phyloP scores from a whole-genome alignment of 1,140 invertebrate genomes.

The Scaptomyza montana region DNA sequence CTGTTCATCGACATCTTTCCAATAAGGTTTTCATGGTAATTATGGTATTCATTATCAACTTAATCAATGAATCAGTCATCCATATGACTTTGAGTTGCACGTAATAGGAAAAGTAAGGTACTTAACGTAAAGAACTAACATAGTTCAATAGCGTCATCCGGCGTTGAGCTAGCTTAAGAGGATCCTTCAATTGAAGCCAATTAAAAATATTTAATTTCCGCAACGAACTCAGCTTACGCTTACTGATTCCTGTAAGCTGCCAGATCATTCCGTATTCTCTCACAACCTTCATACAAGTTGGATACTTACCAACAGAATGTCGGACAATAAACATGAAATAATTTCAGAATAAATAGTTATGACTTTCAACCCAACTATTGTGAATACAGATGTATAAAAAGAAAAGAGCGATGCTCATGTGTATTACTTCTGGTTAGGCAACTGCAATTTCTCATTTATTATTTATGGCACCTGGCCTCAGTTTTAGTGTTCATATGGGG shows the following conservation, averaged over 20 bases:
- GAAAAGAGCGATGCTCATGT: conserved; percentile 12
- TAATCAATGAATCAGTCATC: neutral
- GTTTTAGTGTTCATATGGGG: conserved; percentile 62
- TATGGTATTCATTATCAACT: neutral
- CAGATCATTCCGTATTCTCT: neutral
- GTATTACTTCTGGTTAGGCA: conserved; percentile 25
- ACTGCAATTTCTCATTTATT: conserved; percentile 73
- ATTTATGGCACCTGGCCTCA: conserved; percentile 70
- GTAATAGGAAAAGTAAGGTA: no score
- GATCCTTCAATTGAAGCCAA: neutral
- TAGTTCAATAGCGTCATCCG: neutral
- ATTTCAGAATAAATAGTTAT: conserved; percentile 13
- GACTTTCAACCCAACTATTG: conserved; percentile 2
- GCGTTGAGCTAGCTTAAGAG: neutral
- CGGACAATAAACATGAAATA: neutral
- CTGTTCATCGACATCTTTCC: neutral
- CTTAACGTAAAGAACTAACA: neutral
- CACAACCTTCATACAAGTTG: neutral
- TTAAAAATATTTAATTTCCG: no score
- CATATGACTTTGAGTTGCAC: no score
- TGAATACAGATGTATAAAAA: no score
- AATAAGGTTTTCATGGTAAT: neutral
- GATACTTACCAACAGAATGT: neutral
- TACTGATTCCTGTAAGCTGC: neutral
- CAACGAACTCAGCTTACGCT: neutral